Evolutionary conservation across 2,797 vertebrate genomes (phyloP).

Genomic region (Falco concolor): DNA sequence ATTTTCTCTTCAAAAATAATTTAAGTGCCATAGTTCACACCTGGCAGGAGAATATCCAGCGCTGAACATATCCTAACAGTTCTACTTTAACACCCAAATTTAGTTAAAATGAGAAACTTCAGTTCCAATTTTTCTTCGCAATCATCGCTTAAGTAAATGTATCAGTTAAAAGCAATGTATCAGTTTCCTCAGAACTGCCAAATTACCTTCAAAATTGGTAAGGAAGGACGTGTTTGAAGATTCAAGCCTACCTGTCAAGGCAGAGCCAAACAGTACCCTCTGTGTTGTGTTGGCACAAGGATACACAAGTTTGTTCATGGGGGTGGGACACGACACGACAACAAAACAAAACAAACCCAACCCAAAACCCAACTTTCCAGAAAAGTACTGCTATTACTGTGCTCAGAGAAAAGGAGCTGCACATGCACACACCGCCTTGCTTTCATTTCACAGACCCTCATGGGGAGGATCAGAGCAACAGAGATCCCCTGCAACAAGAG

Average conservation of each 20-base stretch:
- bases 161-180: background rate
- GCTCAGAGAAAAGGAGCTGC: constrained; percentile 58
- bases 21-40: background rate
- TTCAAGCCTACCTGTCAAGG: background rate
- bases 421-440: constrained; percentile 46
- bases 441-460: constrained; percentile 71
- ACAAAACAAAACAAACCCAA: rapidly evolving
- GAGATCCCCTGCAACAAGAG: background rate
- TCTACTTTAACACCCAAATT: background rate
- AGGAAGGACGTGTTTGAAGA: background rate
- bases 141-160: background rate
- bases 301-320: background rate
- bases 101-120: background rate
- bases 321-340: too few relatives aligned
- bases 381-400: constrained; percentile 30
- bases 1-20: background rate
- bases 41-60: background rate
- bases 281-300: background rate
- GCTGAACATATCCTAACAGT: background rate
- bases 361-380: background rate
- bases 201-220: background rate
- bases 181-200: background rate
- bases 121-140: background rate
- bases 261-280: background rate
- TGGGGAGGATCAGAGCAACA: background rate